Evolutionary conservation across 2,888 invertebrate species (phyloP).

Genomic region (Dicyrtoma fusca): DNA sequence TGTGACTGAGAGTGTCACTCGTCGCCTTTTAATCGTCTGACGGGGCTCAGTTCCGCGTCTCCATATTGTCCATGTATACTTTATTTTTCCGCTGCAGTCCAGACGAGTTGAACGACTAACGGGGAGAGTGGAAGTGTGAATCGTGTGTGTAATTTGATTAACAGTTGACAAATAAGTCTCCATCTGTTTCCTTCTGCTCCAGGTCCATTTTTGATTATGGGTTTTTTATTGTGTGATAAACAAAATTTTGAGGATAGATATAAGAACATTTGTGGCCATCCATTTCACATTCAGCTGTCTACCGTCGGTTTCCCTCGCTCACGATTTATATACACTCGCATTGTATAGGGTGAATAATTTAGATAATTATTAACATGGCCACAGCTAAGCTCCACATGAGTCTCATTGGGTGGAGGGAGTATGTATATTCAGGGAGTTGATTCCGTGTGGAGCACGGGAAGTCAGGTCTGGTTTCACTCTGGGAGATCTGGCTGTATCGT

Average conservation of each 20-base stretch:
- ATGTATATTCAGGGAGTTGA: too few species aligned
- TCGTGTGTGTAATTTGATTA: conserved; percentile 22
- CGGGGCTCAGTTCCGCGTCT: neutral
- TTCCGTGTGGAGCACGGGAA: too few species aligned
- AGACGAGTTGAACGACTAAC: neutral
- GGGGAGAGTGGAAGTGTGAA: neutral
- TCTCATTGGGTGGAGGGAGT: too few species aligned
- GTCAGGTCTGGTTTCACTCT: too few species aligned
- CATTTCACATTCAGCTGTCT: conserved; percentile 9
- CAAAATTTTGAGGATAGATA: conserved; percentile 1
- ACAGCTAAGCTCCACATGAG: neutral
- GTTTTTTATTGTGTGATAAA: conserved; percentile 29
- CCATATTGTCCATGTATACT: conserved; percentile 14
- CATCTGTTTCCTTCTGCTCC: conserved; percentile 19
- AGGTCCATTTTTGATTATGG: conserved; percentile 29
- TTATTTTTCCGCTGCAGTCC: conserved; percentile 24
- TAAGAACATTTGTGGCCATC: conserved; percentile 25
- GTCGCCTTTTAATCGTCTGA: too few species aligned
- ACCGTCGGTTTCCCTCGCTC: neutral
- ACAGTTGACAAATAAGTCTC: neutral
- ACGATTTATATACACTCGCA: neutral
- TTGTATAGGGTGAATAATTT: conserved; percentile 3
- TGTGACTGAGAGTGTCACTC: too few species aligned
- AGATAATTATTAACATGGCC: conserved; percentile 16
- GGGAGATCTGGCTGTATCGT: too few species aligned